These are phyloP conservation scores for Synergus umbraculus DNA, from an alignment of 2,888 invertebrate genomes.

Conservation along the genomic window DNA sequence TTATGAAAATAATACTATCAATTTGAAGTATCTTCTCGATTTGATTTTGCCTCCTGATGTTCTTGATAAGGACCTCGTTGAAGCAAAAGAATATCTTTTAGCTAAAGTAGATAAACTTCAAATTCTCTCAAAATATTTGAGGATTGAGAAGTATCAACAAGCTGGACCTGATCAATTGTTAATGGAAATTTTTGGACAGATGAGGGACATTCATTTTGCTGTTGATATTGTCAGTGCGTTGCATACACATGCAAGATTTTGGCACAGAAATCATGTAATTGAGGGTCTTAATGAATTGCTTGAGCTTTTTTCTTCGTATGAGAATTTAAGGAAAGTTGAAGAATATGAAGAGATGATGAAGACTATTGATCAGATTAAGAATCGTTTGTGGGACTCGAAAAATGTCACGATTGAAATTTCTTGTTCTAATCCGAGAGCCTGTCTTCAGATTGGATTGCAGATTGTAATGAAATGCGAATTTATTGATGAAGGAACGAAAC, in stretches of 20 bases:
- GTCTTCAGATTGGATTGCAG: slow-evolving; percentile 55
- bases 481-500: slow-evolving; percentile 45
- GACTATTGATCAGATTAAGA: slow-evolving; percentile 44
- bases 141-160: slow-evolving; percentile 59
- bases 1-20: slow-evolving; percentile 59
- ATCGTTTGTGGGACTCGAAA: slow-evolving; percentile 45
- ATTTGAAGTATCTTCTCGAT: slow-evolving; percentile 59
- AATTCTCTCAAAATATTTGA: slow-evolving; percentile 54
- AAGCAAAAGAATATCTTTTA: slow-evolving; percentile 57
- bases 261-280: slow-evolving; percentile 58
- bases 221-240: slow-evolving; percentile 54
- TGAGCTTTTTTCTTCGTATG: slow-evolving; percentile 54
- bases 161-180: slow-evolving; percentile 57
- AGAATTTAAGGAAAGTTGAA: slow-evolving; percentile 49
- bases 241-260: slow-evolving; percentile 57
- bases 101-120: slow-evolving; percentile 45
- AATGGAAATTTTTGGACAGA: slow-evolving; percentile 59
- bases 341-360: slow-evolving; percentile 40
- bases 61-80: slow-evolving; percentile 57
- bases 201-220: slow-evolving; percentile 58
- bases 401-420: slow-evolving; percentile 55
- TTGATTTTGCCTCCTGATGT: slow-evolving; percentile 59
- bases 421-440: slow-evolving; percentile 58
- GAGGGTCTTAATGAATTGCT: slow-evolving; percentile 56
- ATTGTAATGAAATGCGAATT: slow-evolving; percentile 48